Conservation (phyloP, 2,888 invertebrate genomes). For the Eremobia ochroleuca region DNA sequence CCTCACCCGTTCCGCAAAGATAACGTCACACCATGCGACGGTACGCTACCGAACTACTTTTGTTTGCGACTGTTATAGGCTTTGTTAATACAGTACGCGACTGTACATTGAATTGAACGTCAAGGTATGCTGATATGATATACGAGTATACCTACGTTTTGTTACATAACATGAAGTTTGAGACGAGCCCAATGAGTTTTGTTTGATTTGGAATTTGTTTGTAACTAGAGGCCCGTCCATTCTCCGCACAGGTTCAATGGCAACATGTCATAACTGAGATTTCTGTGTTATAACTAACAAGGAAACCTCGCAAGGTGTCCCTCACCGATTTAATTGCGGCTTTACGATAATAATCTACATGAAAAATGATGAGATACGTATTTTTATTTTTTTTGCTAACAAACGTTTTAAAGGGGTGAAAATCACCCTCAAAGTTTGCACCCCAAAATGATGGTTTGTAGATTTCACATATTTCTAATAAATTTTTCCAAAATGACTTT, state of each 20-base stretch:
- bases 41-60: slow-evolving; percentile 65
- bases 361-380: too few relatives aligned
- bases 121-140: slow-evolving; percentile 29
- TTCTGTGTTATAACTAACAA: too few relatives aligned
- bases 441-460: too few relatives aligned
- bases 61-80: slow-evolving; percentile 63
- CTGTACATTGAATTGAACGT: slow-evolving; percentile 54
- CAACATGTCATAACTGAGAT: background rate
- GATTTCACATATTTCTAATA: too few relatives aligned
- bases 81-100: slow-evolving; percentile 48
- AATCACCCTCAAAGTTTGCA: too few relatives aligned
- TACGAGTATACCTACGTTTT: background rate
- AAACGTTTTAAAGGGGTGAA: too few relatives aligned
- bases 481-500: too few relatives aligned
- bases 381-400: too few relatives aligned
- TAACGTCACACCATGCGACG: slow-evolving; percentile 67
- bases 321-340: too few relatives aligned
- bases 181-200: background rate
- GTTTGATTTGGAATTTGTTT: slow-evolving; percentile 9
- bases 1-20: slow-evolving; percentile 59
- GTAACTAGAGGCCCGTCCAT: background rate
- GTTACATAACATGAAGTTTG: slow-evolving; percentile 4
- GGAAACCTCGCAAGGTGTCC: too few relatives aligned
- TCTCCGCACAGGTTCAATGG: background rate
- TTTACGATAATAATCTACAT: too few relatives aligned